These are phyloP conservation scores for Paguma larvata DNA, from an alignment of 2,797 vertebrate genomes.

Conservation along the genomic window DNA sequence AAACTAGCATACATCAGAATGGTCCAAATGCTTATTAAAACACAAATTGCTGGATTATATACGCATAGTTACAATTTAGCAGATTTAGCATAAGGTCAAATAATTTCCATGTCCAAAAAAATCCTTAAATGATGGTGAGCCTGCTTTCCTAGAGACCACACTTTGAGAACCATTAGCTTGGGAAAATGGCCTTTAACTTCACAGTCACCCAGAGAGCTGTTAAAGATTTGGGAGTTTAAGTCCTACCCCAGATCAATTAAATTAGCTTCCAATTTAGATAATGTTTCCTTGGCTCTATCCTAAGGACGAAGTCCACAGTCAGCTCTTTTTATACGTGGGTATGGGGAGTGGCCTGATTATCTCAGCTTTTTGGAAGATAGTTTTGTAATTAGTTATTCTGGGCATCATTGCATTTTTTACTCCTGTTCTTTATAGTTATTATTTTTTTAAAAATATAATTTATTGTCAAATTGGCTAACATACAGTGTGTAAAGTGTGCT, in stretches of 20 bases:
- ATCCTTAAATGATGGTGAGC: background rate
- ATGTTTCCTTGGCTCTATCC: background rate
- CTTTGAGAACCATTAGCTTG: background rate
- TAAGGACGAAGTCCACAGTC: background rate
- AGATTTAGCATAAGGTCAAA: background rate
- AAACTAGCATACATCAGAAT: background rate
- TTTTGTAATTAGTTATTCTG: background rate
- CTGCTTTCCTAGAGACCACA: background rate
- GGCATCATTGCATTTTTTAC: background rate
- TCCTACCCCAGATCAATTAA: background rate
- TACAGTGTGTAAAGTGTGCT: too few species aligned
- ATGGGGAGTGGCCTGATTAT: background rate
- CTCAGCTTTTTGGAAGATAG: background rate
- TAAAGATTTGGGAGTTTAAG: background rate
- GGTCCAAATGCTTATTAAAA: background rate
- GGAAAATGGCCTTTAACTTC: background rate
- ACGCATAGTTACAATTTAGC: background rate
- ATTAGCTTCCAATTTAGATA: constrained; percentile 8
- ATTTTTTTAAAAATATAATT: too few species aligned
- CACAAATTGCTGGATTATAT: background rate
- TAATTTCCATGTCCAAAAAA: background rate
- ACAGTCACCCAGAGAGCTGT: background rate
- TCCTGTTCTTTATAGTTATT: background rate
- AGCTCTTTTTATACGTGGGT: background rate
- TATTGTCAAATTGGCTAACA: too few species aligned